phyloP scores from a whole-genome alignment of 2,797 vertebrate genomes.

The Pelobates cultripes region DNA sequence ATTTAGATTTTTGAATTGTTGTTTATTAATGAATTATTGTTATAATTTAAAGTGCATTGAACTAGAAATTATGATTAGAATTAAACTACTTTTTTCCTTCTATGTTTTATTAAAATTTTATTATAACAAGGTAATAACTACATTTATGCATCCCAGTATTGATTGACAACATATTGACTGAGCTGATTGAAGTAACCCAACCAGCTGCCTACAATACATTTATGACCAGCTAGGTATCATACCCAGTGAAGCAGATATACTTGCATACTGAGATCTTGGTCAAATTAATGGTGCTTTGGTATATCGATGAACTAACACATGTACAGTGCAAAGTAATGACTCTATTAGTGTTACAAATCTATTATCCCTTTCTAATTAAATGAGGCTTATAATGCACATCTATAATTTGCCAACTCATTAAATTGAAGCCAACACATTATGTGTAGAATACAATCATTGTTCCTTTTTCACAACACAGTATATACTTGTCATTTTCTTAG shows the following conservation, averaged over 20 bases:
- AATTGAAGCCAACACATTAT: background rate
- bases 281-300: background rate
- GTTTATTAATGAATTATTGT: too few relatives aligned
- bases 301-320: background rate
- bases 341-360: slow-evolving; percentile 1
- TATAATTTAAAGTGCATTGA: too few relatives aligned
- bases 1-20: too few relatives aligned
- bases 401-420: background rate
- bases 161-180: too few relatives aligned
- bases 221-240: background rate
- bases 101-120: too few relatives aligned
- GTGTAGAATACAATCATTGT: background rate
- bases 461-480: background rate
- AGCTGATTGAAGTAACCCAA: too few relatives aligned
- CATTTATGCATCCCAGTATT: too few relatives aligned
- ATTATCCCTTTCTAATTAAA: slow-evolving; percentile 3
- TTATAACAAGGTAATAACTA: too few relatives aligned
- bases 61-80: too few relatives aligned
- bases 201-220: background rate
- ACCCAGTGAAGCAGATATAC: background rate
- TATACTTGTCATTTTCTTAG: background rate
- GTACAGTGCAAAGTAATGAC: slow-evolving; percentile 9
- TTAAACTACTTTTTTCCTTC: too few relatives aligned
- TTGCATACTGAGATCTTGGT: background rate
- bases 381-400: background rate